Conservation (phyloP, 2,888 invertebrate genomes). For the Xiphydria camelus region DNA sequence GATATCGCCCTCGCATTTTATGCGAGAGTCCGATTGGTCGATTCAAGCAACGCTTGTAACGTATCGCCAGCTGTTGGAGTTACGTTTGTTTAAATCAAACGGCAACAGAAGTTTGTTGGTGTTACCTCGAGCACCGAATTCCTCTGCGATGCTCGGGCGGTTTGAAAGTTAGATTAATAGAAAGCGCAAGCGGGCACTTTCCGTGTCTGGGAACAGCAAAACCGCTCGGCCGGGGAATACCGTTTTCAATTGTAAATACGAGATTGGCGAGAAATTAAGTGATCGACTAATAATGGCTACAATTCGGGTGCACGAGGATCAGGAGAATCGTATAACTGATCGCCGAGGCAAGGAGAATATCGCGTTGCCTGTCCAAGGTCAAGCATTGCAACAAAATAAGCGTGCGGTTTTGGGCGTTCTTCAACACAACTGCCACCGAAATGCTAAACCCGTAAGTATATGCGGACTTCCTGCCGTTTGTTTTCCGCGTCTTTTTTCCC, state of each 20-base stretch:
- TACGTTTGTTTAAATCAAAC: slow-evolving; percentile 42
- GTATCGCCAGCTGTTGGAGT: slow-evolving; percentile 47
- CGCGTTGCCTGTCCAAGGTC: slow-evolving; percentile 47
- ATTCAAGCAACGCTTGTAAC: slow-evolving; percentile 43
- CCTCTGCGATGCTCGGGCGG: slow-evolving; percentile 34
- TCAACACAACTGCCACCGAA: slow-evolving; percentile 64
- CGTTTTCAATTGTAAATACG: slow-evolving; percentile 12
- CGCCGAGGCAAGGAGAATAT: slow-evolving; percentile 62
- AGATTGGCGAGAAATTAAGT: slow-evolving; percentile 15
- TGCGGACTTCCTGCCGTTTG: slow-evolving; percentile 4
- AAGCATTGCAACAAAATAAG: slow-evolving; percentile 52
- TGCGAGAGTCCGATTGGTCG: slow-evolving; percentile 26
- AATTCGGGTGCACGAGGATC: slow-evolving; percentile 77
- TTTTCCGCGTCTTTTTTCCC: slow-evolving; percentile 8
- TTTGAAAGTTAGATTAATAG: slow-evolving; percentile 17
- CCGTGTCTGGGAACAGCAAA: too few relatives aligned
- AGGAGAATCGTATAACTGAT: slow-evolving; percentile 69
- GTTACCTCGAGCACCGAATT: slow-evolving; percentile 33
- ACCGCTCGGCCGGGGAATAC: neutral
- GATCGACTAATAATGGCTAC: slow-evolving; percentile 68
- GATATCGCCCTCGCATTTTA: too few relatives aligned
- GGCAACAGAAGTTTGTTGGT: slow-evolving; percentile 43
- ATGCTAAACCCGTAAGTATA: slow-evolving; percentile 62
- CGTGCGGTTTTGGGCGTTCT: slow-evolving; percentile 69
- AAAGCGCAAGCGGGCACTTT: slow-evolving; percentile 18